phyloP scores from a whole-genome alignment of 1,140 invertebrate species.

The Neodiprion fabricii region DNA sequence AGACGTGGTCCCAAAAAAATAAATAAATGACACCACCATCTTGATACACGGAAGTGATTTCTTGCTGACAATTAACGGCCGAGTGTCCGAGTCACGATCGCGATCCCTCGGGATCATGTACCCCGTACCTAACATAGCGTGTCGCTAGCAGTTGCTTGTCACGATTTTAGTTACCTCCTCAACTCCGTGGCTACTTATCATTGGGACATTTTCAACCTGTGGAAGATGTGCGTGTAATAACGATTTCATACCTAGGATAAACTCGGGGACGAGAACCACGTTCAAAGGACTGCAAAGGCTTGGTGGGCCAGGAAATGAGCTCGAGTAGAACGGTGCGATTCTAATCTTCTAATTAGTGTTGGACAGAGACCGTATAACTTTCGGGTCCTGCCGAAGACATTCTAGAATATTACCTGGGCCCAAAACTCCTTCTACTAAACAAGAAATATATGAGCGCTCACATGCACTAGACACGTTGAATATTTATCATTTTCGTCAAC shows the following conservation, averaged over 20 bases:
- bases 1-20: too few relatives aligned
- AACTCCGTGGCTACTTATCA: background rate
- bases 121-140: slow-evolving; percentile 1
- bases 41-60: slow-evolving; percentile 5
- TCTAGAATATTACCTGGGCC: too few relatives aligned
- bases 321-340: background rate
- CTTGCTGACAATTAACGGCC: background rate
- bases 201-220: background rate
- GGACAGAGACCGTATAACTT: background rate
- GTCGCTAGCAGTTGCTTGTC: background rate
- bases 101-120: background rate
- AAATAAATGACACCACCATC: background rate
- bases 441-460: too few relatives aligned
- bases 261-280: background rate
- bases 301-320: slow-evolving; percentile 2
- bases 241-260: background rate
- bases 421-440: too few relatives aligned
- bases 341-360: slow-evolving; percentile 6
- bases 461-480: too few relatives aligned
- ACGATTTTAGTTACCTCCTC: background rate
- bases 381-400: too few relatives aligned
- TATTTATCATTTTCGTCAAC: too few relatives aligned
- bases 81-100: slow-evolving; percentile 3
- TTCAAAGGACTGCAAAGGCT: background rate
- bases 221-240: background rate